Conservation (phyloP, 2,888 invertebrate genomes). For the Cabera pusaria region DNA sequence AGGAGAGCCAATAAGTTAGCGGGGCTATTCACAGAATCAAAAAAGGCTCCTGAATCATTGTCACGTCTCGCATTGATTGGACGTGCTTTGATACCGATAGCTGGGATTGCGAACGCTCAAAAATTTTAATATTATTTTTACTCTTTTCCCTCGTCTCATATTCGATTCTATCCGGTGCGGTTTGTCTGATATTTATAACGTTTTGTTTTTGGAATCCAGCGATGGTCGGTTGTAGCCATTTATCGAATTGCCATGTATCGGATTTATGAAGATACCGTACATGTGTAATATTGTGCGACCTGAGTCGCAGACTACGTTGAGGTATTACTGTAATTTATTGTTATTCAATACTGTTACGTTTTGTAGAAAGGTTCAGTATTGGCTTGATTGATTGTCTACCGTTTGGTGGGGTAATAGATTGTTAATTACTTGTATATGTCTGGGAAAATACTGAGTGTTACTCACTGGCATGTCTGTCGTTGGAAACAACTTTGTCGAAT, state of each 20-base stretch:
- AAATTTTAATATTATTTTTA: conserved; percentile 73
- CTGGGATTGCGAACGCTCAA: conserved; percentile 73
- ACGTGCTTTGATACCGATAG: conserved; percentile 82
- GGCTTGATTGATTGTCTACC: too few species aligned
- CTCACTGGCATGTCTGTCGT: too few species aligned
- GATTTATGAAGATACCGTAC: conserved; percentile 36
- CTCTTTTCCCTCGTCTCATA: conserved; percentile 56
- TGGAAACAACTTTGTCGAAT: too few species aligned
- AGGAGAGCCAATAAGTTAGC: conserved; percentile 78
- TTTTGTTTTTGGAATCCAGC: conserved; percentile 59
- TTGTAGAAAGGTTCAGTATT: neutral
- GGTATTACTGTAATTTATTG: conserved; percentile 15
- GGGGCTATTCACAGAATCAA: conserved; percentile 72
- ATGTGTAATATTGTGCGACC: conserved; percentile 14
- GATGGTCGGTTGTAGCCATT: conserved; percentile 49
- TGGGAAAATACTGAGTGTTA: too few species aligned
- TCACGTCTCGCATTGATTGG: conserved; percentile 81
- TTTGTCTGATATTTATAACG: conserved; percentile 68
- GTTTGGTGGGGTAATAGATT: too few species aligned
- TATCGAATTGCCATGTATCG: conserved; percentile 47
- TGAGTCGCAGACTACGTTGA: conserved; percentile 22
- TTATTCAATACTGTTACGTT: conserved; percentile 7
- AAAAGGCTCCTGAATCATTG: conserved; percentile 78
- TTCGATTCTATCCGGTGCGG: conserved; percentile 72
- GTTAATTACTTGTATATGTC: too few species aligned